These are phyloP conservation scores for Fundulus diaphanus DNA, from an alignment of 2,797 vertebrate genomes.

Conservation along the genomic window DNA sequence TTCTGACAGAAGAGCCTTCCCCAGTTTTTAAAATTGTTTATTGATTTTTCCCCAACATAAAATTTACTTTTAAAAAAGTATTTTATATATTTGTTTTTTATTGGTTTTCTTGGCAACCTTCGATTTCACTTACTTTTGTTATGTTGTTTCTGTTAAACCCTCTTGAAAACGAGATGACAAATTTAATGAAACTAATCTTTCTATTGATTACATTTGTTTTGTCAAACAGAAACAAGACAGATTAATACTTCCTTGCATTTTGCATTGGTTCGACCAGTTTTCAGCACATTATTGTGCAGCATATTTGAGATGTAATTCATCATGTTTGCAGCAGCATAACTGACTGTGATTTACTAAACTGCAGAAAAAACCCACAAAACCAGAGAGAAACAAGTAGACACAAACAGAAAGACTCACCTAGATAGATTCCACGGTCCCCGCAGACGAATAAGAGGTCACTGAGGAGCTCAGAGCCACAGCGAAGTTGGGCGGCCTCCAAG, in stretches of 20 bases:
- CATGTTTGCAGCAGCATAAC: not conserved
- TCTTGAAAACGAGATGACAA: not conserved
- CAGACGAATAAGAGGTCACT: slow-evolving; percentile 75
- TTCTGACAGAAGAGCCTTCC: too few species aligned
- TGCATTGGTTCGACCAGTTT: not conserved
- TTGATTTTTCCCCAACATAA: not conserved
- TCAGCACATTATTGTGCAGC: too few species aligned
- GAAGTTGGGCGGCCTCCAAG: slow-evolving; percentile 51
- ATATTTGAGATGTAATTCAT: not conserved
- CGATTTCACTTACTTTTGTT: not conserved
- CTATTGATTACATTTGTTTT: not conserved
- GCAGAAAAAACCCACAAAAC: not conserved
- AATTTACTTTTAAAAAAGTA: not conserved
- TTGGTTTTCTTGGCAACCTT: too few species aligned
- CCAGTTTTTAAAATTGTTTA: not conserved
- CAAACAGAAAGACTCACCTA: slow-evolving; percentile 49
- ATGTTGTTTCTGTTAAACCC: not conserved
- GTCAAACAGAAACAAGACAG: not conserved
- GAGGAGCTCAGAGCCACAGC: slow-evolving; percentile 72
- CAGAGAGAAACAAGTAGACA: not conserved
- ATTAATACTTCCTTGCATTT: not conserved
- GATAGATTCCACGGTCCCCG: slow-evolving; percentile 72
- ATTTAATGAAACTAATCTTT: not conserved
- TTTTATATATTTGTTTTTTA: too few species aligned
- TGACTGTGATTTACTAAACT: not conserved